Evolutionary conservation across 2,888 invertebrate genomes (phyloP).

Genomic region (Molorchus minor): DNA sequence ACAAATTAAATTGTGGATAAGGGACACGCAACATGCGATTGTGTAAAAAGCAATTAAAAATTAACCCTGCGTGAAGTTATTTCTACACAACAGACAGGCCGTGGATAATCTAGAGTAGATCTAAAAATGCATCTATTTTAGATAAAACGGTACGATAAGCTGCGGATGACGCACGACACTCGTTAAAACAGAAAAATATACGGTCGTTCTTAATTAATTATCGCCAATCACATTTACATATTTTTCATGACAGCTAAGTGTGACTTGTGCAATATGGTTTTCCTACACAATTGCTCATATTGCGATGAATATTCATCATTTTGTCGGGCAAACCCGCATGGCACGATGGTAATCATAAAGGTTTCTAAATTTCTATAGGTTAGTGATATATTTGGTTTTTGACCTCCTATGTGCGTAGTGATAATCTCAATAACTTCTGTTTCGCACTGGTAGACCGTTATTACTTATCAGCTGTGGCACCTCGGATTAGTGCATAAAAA

Average conservation of each 20-base stretch:
- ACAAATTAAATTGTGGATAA: slow-evolving; percentile 24
- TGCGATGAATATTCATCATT: slow-evolving; percentile 38
- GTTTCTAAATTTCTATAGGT: slow-evolving; percentile 23
- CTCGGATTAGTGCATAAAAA: too few species aligned
- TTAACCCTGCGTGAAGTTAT: slow-evolving; percentile 28
- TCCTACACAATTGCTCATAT: slow-evolving; percentile 31
- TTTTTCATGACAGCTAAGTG: slow-evolving; percentile 37
- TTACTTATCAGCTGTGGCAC: too few species aligned
- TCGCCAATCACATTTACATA: slow-evolving; percentile 45
- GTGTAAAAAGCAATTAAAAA: slow-evolving; percentile 27
- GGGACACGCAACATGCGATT: slow-evolving; percentile 27
- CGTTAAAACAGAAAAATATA: slow-evolving; percentile 37
- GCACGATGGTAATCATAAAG: not conserved
- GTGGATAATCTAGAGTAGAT: slow-evolving; percentile 51
- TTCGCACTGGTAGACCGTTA: too few species aligned
- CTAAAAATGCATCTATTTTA: slow-evolving; percentile 61
- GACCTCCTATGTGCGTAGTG: slow-evolving; percentile 11
- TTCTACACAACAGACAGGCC: slow-evolving; percentile 30
- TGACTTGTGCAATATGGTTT: slow-evolving; percentile 52
- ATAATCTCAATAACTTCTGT: not conserved
- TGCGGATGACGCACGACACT: slow-evolving; percentile 46
- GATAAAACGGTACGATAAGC: slow-evolving; percentile 56
- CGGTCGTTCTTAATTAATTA: slow-evolving; percentile 43
- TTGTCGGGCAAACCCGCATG: slow-evolving; percentile 12
- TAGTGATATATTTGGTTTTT: slow-evolving; percentile 11